Evolutionary conservation across 2,888 invertebrate species (phyloP).

Genomic region (Agonopterix heracliana): DNA sequence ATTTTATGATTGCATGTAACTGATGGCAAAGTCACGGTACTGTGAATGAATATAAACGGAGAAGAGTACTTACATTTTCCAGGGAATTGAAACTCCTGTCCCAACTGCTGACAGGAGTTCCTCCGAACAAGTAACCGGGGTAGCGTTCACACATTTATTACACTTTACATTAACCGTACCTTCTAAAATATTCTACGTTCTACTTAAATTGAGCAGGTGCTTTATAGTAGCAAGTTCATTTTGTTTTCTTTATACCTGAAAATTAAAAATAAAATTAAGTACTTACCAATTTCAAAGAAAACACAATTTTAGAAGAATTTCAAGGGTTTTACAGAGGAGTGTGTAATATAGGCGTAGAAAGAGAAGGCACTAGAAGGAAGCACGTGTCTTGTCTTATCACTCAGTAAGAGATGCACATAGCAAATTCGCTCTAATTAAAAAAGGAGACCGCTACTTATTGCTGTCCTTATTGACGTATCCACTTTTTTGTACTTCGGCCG

Average conservation of each 20-base stretch:
- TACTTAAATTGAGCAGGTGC: conserved; percentile 15
- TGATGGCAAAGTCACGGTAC: too few species aligned
- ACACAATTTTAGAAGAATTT: too few species aligned
- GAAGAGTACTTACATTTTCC: conserved; percentile 62
- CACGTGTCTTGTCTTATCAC: too few species aligned
- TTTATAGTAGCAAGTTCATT: conserved; percentile 8
- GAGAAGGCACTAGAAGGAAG: too few species aligned
- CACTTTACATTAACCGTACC: conserved; percentile 12
- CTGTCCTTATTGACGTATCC: too few species aligned
- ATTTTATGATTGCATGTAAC: too few species aligned
- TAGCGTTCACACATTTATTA: conserved; percentile 63
- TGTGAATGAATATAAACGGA: too few species aligned
- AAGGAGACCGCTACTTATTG: too few species aligned
- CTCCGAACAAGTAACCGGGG: conserved; percentile 63
- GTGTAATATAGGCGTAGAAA: not conserved
- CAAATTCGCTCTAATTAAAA: too few species aligned
- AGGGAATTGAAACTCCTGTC: conserved; percentile 62
- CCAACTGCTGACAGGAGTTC: conserved; percentile 71
- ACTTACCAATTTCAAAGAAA: not conserved
- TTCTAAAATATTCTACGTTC: conserved; percentile 9
- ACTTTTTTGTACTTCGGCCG: too few species aligned
- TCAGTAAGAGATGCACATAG: too few species aligned
- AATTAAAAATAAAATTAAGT: not conserved
- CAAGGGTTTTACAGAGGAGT: too few species aligned
- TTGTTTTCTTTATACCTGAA: conserved; percentile 6